phyloP scores from a whole-genome alignment of 1,140 invertebrate genomes.

The Cydia strobilella region DNA sequence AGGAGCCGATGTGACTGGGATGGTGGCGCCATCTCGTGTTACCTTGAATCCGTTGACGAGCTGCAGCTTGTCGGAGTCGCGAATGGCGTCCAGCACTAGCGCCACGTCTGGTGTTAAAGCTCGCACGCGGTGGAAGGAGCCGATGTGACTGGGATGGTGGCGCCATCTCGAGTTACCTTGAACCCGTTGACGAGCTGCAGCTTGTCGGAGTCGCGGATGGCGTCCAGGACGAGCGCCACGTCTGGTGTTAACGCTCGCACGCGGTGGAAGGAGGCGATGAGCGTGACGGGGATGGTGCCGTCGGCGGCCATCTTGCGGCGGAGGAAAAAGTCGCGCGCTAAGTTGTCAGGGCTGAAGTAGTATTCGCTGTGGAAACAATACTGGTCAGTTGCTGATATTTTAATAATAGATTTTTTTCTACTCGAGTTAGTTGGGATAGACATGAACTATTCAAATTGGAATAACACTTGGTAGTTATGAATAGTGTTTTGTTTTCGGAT shows the following conservation, averaged over 20 bases:
- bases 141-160: constrained; percentile 93
- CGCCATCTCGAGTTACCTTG: constrained; percentile 81
- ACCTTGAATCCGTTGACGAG: constrained; percentile 89
- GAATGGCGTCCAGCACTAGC: constrained; percentile 90
- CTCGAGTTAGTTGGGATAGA: no score
- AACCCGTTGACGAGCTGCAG: constrained; percentile 90
- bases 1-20: constrained; percentile 98
- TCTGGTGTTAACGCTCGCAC: constrained; percentile 94
- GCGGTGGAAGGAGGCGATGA: constrained; percentile 98
- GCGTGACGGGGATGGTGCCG: constrained; percentile 94
- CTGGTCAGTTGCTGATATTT: not conserved
- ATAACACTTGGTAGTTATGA: no score
- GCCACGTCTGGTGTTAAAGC: constrained; percentile 91
- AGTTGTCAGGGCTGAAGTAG: constrained; percentile 99
- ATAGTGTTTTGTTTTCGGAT: no score
- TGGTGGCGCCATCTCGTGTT: constrained; percentile 58
- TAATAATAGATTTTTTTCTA: not conserved
- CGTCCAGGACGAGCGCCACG: constrained; percentile 89
- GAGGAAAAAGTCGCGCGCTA: constrained; percentile 97
- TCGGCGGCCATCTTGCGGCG: constrained; percentile 97
- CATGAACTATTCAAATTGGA: no score
- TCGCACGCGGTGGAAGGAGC: constrained; percentile 97
- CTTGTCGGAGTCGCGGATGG: constrained; percentile 90
- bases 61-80: constrained; percentile 91
- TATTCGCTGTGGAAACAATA: constrained; percentile 90